A percentile compares a stretch with the other conserved stretches of the same genome.
These are phyloP conservation scores for Tragopan temminckii DNA, from an alignment of 2,797 vertebrate genomes.

Conservation along the genomic window DNA sequence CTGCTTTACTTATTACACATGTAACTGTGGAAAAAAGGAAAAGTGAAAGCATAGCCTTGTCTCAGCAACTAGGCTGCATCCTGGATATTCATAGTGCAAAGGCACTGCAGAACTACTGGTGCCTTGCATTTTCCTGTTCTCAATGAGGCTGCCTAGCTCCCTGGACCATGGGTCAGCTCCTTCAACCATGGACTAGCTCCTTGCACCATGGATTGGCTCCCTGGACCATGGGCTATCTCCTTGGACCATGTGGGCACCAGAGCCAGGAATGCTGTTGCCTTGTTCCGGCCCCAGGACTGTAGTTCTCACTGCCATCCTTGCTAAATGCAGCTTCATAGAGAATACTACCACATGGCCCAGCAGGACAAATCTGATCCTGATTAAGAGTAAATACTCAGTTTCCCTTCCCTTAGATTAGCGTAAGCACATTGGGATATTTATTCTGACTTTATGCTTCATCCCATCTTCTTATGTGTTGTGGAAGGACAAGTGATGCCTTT, in stretches of 20 bases:
- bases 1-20: background rate
- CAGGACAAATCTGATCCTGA: background rate
- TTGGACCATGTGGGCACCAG: background rate
- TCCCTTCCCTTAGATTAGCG: background rate
- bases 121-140: background rate
- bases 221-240: background rate
- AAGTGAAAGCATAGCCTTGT: background rate
- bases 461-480: rapidly evolving
- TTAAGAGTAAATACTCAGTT: background rate
- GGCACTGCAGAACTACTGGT: background rate
- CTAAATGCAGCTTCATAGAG: background rate
- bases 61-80: background rate
- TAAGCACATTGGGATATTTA: background rate
- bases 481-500: background rate
- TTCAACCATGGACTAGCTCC: background rate
- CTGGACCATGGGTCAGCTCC: too few relatives aligned
- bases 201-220: background rate
- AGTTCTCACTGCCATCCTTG: background rate
- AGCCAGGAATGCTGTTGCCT: background rate
- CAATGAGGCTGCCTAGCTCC: background rate
- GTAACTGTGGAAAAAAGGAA: background rate
- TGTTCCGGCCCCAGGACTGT: background rate
- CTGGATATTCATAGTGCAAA: background rate
- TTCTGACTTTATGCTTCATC: background rate
- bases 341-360: background rate